phyloP scores from a whole-genome alignment of 1,140 invertebrate species.

The Hyposmocoma kahamanoa region DNA sequence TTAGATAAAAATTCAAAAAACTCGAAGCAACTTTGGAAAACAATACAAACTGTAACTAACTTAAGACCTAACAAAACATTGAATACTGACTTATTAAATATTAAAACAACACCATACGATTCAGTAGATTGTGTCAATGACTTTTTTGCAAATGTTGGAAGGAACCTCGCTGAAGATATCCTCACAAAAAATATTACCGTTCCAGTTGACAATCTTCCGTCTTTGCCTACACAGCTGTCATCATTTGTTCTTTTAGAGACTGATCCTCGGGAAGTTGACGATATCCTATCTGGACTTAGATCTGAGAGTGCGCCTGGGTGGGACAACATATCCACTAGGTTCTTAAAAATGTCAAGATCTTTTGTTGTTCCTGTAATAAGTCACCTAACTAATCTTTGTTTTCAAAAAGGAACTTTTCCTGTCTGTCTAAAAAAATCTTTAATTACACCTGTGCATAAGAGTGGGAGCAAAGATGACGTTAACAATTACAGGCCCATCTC shows the following conservation, averaged over 20 bases:
- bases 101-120: too few species aligned
- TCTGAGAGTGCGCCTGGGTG: conserved; percentile 8
- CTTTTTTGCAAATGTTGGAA: too few species aligned
- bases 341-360: conserved; percentile 9
- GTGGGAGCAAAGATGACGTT: conserved; percentile 8
- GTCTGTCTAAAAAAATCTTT: conserved; percentile 5
- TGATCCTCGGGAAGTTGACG: conserved; percentile 6
- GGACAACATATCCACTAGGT: conserved; percentile 9
- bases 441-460: conserved; percentile 12
- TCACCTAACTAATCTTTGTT: conserved; percentile 10
- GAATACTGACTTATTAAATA: too few species aligned
- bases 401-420: conserved; percentile 9
- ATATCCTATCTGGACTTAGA: conserved; percentile 2
- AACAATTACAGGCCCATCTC: conserved; percentile 15
- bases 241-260: conserved; percentile 14
- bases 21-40: conserved; percentile 4
- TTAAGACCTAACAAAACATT: neutral
- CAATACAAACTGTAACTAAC: conserved; percentile 11
- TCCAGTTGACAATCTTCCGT: too few species aligned
- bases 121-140: too few species aligned
- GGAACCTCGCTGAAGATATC: too few species aligned
- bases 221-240: neutral
- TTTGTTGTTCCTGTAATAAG: conserved; percentile 7
- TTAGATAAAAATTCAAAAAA: neutral
- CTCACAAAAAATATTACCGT: too few species aligned